A percentile compares a stretch with the other conserved stretches of the same genome.
Conservation (phyloP, 1,140 invertebrate genomes). For the Rhizoglyphus robini region DNA sequence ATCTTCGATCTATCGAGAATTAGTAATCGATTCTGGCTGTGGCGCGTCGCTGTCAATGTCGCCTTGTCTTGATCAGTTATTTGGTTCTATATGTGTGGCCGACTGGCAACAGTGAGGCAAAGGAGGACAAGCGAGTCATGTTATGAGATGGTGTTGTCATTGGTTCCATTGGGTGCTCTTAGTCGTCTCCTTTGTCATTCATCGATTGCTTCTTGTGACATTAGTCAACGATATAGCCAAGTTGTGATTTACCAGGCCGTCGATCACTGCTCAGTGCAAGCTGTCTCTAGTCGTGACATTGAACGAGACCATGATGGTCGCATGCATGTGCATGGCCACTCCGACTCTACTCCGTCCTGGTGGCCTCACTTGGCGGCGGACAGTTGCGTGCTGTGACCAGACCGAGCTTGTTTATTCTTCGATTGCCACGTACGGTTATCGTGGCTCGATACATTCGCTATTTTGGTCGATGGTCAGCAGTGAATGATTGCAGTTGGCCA, state of each 20-base stretch:
- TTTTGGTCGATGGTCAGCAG: background rate
- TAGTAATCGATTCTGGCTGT: no score
- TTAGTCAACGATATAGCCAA: slow-evolving; percentile 13
- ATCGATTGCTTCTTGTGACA: slow-evolving; percentile 10
- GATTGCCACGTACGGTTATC: no score
- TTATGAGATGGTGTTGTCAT: no score
- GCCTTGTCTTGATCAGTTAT: no score
- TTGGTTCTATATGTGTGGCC: no score
- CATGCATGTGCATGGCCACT: background rate
- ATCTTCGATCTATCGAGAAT: no score
- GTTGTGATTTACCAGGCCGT: background rate
- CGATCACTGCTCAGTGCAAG: background rate
- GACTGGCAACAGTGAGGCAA: no score
- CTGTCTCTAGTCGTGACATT: background rate
- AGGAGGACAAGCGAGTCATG: no score
- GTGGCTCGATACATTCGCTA: background rate
- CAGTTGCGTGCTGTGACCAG: no score
- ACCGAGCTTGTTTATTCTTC: background rate
- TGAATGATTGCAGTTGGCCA: background rate
- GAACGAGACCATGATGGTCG: background rate
- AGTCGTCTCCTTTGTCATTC: slow-evolving; percentile 6
- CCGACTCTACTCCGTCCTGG: background rate
- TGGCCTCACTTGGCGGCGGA: no score
- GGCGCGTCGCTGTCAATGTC: no score
- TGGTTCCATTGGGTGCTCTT: no score